phyloP scores from a whole-genome alignment of 2,113 vertebrate species.

The Calcarius ornatus region DNA sequence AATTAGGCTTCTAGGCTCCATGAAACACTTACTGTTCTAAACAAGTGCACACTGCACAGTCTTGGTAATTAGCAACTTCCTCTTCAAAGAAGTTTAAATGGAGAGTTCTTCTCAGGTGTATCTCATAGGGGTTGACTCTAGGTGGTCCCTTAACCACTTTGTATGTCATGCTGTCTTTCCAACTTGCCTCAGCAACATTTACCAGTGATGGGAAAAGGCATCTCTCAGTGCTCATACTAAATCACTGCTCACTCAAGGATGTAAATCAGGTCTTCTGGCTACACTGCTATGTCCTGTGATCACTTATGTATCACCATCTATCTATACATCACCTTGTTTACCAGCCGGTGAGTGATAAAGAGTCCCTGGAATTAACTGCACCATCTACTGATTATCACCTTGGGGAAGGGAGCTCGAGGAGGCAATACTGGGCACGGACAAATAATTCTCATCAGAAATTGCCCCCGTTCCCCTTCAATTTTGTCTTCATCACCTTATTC shows the following conservation, averaged over 20 bases:
- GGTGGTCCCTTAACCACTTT: background rate
- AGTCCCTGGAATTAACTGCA: background rate
- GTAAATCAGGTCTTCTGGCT: background rate
- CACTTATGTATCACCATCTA: background rate
- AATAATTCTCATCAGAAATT: background rate
- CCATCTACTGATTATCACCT: background rate
- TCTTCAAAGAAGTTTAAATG: background rate
- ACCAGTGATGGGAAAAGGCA: background rate
- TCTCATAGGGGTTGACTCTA: background rate
- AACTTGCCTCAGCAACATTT: background rate
- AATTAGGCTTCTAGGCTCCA: background rate
- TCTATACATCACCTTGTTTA: background rate
- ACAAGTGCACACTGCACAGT: background rate
- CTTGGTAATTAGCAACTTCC: background rate
- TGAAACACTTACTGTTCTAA: background rate
- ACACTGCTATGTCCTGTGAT: background rate
- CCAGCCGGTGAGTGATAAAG: background rate
- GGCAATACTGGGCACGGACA: accelerated
- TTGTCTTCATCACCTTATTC: background rate
- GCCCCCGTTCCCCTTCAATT: background rate
- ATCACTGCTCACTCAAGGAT: background rate
- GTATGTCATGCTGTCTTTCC: background rate
- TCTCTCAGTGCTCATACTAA: background rate
- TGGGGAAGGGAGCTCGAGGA: background rate
- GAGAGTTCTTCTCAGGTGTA: background rate